Base-by-base conservation (phyloP, 2,113 vertebrate genomes). In the Manacus vitellinus region DNA sequence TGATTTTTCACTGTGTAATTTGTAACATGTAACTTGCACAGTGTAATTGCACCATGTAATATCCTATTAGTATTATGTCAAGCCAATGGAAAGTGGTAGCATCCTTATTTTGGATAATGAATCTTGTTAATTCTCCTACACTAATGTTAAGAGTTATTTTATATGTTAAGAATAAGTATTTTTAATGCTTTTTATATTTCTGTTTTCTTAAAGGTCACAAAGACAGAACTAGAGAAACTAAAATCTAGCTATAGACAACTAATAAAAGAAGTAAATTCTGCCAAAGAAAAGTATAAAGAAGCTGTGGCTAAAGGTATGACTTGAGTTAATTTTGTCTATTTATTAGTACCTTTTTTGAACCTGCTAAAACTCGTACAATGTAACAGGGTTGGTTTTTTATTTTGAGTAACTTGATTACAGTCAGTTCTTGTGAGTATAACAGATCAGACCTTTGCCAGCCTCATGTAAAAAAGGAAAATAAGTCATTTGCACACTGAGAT, bases 271-370 rank as follows among this genome's bases (percentile, higher is more conserved):
- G 99, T 99, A 65, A 99, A 98, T 97, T 98, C 97, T 85, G 99
- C 99, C 85, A 99, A 99, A 98, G 99, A 99, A 47, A 99, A 99
- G 67, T 99, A 99, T 91, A 98, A 98, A 97, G 99, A 99, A 95
- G 99, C 99, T 58, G 94, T 99, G 89, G 96, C 98, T 31, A 99
- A 99, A 99, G 99, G 99, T 99, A 98, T 95, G 88, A 70, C 37
- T 59, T 54, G 17, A 77, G 12, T 80, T 89, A 33, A 52, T 81
- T 95, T 77, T 14, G 15, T 43, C 28, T 78, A 2, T 91, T 92
- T 91, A 16, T 72, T 85, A 61, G 8, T 65, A 13, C 23, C 10
- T 63, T 91, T 79, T 92, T 75, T 33, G 56, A 61, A 56, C 2
- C 4, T 88, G 44, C 54, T 63, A 67, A 52, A 74, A 17, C 35